Base-by-base conservation (phyloP, 2,113 vertebrate species). In the Malurus alboscapulatus region DNA sequence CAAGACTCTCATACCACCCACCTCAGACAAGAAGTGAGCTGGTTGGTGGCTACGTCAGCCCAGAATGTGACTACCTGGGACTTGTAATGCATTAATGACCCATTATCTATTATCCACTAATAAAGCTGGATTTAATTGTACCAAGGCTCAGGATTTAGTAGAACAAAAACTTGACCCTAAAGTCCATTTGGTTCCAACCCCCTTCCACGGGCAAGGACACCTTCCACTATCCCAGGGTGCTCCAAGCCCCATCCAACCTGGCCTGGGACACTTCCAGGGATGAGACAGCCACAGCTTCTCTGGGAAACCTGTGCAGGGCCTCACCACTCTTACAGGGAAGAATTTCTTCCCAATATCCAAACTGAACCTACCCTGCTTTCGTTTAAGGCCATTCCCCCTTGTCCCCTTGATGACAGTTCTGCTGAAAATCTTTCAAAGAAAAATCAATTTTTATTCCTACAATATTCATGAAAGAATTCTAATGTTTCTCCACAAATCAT, bases 131-230 rank as follows among this genome's bases (percentile, higher is more conserved):
- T 79, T 75, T 71, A 79, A 48, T 44, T 84, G 47, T 74, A 27
- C 15, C 75, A 27, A 45, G 48, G 3, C 7, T 71, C 22, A 38
- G 42, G 12, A 26, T 1, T 10, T 34, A 14, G 10, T 48, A 8
- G n/a, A 75, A 83, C 47, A 32, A 40, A 79, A 87, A 16, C 8
- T 17, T 55, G 25, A 3, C 5, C 3, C 48, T 19, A 27, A 89
- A 40, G 8, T 6, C 34, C 17, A 22, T 48, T 24, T 54, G 8
- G 8, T 71, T 78, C 29, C 19, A 77, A 26, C 5, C 2, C 2
- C 2, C 27, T 29, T 29, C 15, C n/a, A 26, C 5, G 7, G 29
- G 5, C 54, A 67, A n/a, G 2, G 7, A 47, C 17, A 18, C 0
- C 1, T 68, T 2, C 38, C 25, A 12, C 29, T 34, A 6, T 12